Conservation (phyloP, 2,888 invertebrate genomes). For the Papilio elwesi region DNA sequence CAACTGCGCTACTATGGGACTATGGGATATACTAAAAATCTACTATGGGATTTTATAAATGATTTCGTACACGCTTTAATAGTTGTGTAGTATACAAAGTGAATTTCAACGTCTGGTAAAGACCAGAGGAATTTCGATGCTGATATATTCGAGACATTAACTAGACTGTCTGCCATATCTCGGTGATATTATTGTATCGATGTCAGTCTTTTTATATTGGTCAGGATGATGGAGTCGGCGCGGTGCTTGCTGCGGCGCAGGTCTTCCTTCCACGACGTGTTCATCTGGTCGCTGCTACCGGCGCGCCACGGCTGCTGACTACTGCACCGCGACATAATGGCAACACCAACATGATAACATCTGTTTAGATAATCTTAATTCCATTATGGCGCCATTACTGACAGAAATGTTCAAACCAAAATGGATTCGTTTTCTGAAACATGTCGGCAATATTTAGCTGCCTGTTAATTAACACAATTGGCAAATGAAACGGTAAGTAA, state of each 20-base stretch:
- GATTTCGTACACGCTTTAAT: no score
- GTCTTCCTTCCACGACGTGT: constrained; percentile 62
- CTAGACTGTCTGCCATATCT: no score
- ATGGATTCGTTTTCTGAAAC: not conserved
- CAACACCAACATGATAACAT: not conserved
- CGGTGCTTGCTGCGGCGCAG: constrained; percentile 63
- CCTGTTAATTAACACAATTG: not conserved
- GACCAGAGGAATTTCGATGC: no score
- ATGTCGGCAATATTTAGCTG: not conserved
- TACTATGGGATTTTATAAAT: no score
- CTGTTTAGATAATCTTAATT: not conserved
- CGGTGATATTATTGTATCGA: not conserved
- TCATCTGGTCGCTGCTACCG: constrained; percentile 71
- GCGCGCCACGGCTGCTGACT: constrained; percentile 66
- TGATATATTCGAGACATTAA: no score
- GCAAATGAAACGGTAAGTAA: constrained; percentile 29
- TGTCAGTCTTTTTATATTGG: not conserved
- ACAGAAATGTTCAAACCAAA: not conserved
- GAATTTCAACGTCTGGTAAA: no score
- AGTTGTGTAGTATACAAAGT: no score
- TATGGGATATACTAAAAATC: no score
- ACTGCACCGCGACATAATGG: not conserved
- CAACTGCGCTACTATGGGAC: no score
- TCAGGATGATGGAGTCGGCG: constrained; percentile 65
- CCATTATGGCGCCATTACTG: constrained; percentile 6